A percentile compares a stretch with the other conserved stretches of the same genome.
Conservation (phyloP, 2,888 invertebrate genomes). For the Furcula furcula region DNA sequence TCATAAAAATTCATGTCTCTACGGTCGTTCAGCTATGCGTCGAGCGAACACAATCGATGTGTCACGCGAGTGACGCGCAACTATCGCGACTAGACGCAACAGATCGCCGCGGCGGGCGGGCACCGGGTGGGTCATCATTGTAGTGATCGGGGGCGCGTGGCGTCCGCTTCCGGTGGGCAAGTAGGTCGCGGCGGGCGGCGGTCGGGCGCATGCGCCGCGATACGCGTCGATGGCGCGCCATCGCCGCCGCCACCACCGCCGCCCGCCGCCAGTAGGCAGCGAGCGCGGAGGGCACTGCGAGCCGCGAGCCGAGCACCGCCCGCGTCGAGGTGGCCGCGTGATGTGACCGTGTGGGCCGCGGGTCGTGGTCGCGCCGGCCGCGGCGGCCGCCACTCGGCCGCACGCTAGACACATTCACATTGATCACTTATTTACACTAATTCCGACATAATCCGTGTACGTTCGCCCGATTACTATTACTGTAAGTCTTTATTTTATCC, state of each 20-base stretch:
- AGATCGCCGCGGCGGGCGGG: no score
- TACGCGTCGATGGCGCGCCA: conserved; percentile 21
- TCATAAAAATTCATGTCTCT: conserved; percentile 5
- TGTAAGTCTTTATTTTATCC: no score
- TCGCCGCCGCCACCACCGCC: conserved; percentile 20
- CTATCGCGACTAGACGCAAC: no score
- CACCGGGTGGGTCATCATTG: no score
- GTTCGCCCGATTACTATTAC: no score
- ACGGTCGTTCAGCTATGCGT: no score
- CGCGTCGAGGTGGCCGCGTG: no score
- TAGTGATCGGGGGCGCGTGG: conserved; percentile 7
- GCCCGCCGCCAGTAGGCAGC: conserved; percentile 23
- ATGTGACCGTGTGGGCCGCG: no score
- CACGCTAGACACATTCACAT: neutral
- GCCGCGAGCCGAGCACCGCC: neutral
- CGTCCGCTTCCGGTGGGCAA: conserved; percentile 11
- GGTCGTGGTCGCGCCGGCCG: no score
- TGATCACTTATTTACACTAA: no score
- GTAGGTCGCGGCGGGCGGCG: conserved; percentile 5
- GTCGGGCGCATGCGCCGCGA: conserved; percentile 32
- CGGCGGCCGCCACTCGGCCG: neutral
- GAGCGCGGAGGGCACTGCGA: conserved; percentile 1
- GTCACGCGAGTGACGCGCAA: no score
- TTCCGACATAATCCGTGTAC: no score
- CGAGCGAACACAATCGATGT: conserved; percentile 15